Percentiles rank a stretch among this genome's conserved stretches.
Conservation (phyloP, 2,888 invertebrate genomes). For the Hirtodrosophila alboralis region DNA sequence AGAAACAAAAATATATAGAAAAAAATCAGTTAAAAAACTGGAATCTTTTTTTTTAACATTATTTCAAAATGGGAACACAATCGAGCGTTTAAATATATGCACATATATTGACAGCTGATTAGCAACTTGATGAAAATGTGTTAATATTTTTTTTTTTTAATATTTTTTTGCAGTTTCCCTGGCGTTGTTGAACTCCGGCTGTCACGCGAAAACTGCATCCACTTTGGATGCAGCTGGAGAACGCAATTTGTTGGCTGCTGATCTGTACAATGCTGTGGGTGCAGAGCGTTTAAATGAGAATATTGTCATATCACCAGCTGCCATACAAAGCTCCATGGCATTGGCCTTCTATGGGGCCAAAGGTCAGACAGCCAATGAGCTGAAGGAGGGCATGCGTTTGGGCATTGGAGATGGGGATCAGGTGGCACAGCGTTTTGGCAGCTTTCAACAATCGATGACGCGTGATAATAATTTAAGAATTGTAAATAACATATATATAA, state of each 20-base stretch:
- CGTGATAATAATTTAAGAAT: slow-evolving; percentile 84
- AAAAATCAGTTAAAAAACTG: too few relatives aligned
- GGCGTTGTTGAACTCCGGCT: slow-evolving; percentile 31
- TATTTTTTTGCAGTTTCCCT: slow-evolving; percentile 49
- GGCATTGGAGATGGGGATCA: slow-evolving; percentile 71
- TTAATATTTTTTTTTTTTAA: too few relatives aligned
- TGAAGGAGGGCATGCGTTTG: slow-evolving; percentile 85
- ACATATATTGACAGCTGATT: slow-evolving; percentile 7
- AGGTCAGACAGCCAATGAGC: slow-evolving; percentile 87
- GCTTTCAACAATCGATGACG: slow-evolving; percentile 72
- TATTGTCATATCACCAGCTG: slow-evolving; percentile 89
- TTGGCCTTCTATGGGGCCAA: slow-evolving; percentile 90
- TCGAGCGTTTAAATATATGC: too few relatives aligned
- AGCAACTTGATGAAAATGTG: slow-evolving; percentile 2
- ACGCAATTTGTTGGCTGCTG: slow-evolving; percentile 76
- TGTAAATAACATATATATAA: slow-evolving; percentile 90
- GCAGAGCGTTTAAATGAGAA: slow-evolving; percentile 86
- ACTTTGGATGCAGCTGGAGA: slow-evolving; percentile 52
- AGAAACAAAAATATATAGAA: too few relatives aligned
- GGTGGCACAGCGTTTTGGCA: slow-evolving; percentile 73
- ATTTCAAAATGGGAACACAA: not conserved
- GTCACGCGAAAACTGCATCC: slow-evolving; percentile 39
- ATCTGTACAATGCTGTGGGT: slow-evolving; percentile 85
- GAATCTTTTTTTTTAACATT: too few relatives aligned
- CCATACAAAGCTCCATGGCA: slow-evolving; percentile 89